A percentile compares a stretch with the other conserved stretches of the same genome.
Conservation (phyloP, 2,797 vertebrate genomes). For the Acanthiza pusilla region DNA sequence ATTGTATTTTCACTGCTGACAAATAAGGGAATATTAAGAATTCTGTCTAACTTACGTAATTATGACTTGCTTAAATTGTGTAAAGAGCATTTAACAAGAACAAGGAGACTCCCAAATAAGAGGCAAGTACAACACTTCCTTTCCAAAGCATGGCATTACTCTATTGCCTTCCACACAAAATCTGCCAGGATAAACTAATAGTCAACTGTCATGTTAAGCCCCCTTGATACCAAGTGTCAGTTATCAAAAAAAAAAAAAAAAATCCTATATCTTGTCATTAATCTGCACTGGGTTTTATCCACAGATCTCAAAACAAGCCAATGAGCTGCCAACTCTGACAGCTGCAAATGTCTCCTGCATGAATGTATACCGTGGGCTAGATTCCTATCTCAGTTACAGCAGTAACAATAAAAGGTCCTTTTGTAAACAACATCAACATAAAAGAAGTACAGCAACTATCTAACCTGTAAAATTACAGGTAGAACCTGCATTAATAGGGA, state of each 20-base stretch:
- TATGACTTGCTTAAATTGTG: background rate
- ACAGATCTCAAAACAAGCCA: conserved; percentile 5
- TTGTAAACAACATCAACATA: background rate
- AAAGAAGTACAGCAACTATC: background rate
- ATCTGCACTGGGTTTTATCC: conserved; percentile 18
- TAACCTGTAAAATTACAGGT: background rate
- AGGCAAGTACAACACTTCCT: background rate
- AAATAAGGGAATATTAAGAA: background rate
- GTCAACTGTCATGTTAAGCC: background rate
- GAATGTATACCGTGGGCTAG: background rate
- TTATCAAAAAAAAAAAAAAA: background rate
- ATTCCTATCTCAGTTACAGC: conserved; percentile 12
- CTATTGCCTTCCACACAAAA: background rate
- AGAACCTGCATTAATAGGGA: background rate
- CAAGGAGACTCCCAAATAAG: background rate
- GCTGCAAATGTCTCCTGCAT: conserved; percentile 5
- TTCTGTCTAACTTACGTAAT: background rate
- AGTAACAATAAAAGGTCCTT: background rate
- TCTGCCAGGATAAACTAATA: background rate
- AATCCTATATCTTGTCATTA: background rate
- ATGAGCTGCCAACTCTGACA: conserved; percentile 14
- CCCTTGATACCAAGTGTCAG: background rate
- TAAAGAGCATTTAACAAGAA: background rate
- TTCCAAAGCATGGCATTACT: background rate
- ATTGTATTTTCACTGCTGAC: background rate